A percentile compares a stretch with the other conserved stretches of the same genome.
Evolutionary conservation across 1,140 invertebrate genomes (phyloP).

Genomic region (Nasonia vitripennis): DNA sequence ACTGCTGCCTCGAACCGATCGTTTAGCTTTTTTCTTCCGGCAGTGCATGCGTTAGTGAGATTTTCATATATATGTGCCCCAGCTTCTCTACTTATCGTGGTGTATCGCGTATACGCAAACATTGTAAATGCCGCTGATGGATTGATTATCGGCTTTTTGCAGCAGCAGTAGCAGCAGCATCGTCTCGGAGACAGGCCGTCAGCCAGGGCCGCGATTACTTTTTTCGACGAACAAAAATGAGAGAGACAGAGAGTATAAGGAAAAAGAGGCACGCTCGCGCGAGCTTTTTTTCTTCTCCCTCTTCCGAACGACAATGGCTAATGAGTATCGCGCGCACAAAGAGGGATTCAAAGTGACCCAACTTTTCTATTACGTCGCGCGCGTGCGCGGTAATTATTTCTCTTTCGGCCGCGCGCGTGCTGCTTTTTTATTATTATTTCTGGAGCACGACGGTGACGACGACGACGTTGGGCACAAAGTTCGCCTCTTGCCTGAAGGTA

Average conservation of each 20-base stretch:
- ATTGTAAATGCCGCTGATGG: not conserved
- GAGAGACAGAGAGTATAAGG: slow-evolving; percentile 23
- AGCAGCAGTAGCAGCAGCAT: not conserved
- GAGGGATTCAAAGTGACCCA: slow-evolving; percentile 51
- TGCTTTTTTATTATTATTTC: slow-evolving; percentile 40
- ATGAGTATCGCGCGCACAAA: slow-evolving; percentile 47
- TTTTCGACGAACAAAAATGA: slow-evolving; percentile 3
- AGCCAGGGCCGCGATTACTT: not conserved
- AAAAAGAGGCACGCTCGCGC: not conserved
- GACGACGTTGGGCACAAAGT: slow-evolving; percentile 48
- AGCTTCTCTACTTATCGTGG: not conserved
- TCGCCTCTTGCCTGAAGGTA: slow-evolving; percentile 53
- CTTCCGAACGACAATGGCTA: slow-evolving; percentile 45
- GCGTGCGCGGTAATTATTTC: slow-evolving; percentile 49
- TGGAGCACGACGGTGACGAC: slow-evolving; percentile 1
- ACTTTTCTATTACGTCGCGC: slow-evolving; percentile 35
- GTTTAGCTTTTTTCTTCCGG: not conserved
- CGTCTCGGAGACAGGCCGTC: not conserved
- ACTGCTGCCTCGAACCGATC: not conserved
- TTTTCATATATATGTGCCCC: not conserved
- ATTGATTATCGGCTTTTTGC: slow-evolving; percentile 15
- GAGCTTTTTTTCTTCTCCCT: slow-evolving; percentile 17
- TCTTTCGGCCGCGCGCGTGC: slow-evolving; percentile 6
- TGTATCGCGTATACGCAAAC: not conserved
- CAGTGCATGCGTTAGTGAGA: not conserved